phyloP scores from a whole-genome alignment of 1,140 invertebrate species.

The Zeugodacus cucurbitae region DNA sequence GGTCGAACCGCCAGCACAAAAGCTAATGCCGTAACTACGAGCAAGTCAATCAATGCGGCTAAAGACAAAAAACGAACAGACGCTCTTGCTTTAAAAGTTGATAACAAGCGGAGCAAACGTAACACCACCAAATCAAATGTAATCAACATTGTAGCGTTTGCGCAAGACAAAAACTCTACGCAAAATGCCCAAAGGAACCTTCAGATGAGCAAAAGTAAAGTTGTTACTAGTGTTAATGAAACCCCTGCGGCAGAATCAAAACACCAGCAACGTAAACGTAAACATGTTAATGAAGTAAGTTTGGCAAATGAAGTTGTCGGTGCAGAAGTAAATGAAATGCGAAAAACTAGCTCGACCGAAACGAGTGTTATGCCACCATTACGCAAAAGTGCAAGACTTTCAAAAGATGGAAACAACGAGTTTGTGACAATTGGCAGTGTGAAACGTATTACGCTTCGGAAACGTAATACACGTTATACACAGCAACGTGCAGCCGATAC shows the following conservation, averaged over 20 bases:
- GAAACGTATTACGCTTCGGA: background rate
- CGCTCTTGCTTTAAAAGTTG: background rate
- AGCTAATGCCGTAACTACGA: background rate
- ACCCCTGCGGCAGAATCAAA: background rate
- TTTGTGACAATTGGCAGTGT: background rate
- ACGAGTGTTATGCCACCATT: background rate
- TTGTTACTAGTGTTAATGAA: background rate
- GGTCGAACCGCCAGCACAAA: background rate
- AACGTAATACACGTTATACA: background rate
- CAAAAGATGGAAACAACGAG: background rate
- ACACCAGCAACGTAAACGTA: background rate
- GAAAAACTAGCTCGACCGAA: background rate
- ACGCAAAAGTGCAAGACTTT: slow-evolving; percentile 40
- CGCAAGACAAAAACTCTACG: background rate
- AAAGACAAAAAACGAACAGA: background rate
- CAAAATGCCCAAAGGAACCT: background rate
- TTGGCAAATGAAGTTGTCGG: background rate
- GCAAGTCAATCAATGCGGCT: background rate
- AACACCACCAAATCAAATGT: background rate
- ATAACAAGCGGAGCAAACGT: background rate
- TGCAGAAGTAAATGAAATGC: background rate
- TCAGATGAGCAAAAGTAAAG: slow-evolving; percentile 24
- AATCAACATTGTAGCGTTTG: slow-evolving; percentile 6
- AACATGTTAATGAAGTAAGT: background rate
- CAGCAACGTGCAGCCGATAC: background rate